Evolutionary conservation across 2,797 vertebrate species (phyloP).

Genomic region (Enteromius anoplus): DNA sequence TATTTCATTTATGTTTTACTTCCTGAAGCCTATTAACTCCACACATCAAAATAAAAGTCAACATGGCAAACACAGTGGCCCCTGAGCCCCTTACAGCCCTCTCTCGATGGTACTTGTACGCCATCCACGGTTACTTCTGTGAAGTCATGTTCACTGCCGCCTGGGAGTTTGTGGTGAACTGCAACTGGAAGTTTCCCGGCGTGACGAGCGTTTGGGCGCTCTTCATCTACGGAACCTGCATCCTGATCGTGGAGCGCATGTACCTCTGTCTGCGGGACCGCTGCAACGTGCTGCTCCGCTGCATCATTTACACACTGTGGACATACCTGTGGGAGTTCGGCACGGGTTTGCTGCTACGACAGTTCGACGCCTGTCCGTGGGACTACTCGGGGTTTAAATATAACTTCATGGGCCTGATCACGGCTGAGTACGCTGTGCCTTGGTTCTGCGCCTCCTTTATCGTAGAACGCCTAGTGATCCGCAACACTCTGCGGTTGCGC

Average conservation of each 20-base stretch:
- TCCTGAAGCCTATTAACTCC: conserved; percentile 7
- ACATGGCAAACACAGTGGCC: conserved; percentile 63
- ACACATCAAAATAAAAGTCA: conserved; percentile 45
- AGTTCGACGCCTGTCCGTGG: conserved; percentile 97
- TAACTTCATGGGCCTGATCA: conserved; percentile 98
- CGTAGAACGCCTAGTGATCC: conserved; percentile 93
- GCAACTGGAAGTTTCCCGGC: conserved; percentile 98
- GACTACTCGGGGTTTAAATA: conserved; percentile 97
- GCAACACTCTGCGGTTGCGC: conserved; percentile 91
- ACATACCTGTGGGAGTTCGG: conserved; percentile 98
- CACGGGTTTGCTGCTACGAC: conserved; percentile 90
- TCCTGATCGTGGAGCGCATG: conserved; percentile 96
- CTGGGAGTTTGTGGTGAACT: conserved; percentile 95
- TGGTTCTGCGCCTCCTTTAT: conserved; percentile 97
- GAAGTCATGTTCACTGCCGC: conserved; percentile 99
- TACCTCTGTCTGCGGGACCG: conserved; percentile 86
- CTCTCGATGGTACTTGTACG: conserved; percentile 98
- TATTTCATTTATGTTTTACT: not conserved
- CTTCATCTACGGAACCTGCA: conserved; percentile 98
- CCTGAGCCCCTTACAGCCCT: conserved; percentile 89
- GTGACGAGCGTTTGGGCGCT: conserved; percentile 98
- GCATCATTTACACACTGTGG: conserved; percentile 97
- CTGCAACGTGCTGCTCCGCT: conserved; percentile 89
- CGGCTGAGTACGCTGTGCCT: conserved; percentile 95
- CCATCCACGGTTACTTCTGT: conserved; percentile 98